Evolutionary conservation across 2,888 invertebrate genomes (phyloP), one percentile per base, ranked within the genome.

Genomic region (Pristionchus japonicus): DNA sequence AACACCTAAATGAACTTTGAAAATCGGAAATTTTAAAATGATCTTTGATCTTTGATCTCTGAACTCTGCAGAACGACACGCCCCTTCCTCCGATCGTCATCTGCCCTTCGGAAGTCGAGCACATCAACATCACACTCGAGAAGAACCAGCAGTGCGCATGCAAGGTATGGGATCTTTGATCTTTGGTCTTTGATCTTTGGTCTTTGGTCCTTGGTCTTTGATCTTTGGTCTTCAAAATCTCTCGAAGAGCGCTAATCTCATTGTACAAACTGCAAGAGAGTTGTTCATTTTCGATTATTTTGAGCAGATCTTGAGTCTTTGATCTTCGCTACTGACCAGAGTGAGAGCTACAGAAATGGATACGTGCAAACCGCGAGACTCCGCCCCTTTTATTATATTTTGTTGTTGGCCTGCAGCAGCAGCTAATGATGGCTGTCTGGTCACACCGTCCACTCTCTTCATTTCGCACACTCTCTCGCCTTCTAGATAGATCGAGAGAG

Each of bases 71-170:
- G 91, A 89, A 89, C 85, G 92, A 92, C 27, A 90, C 91, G 17
- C 92, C 93, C n/a, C 93, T 93, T 11, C 93, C 94, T 49, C 94
- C 94, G 20, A 90, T 94, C 86, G 92, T 94, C 82, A 93, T 94
- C 40, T 93, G 92, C 83, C 94, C 94, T 17, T 92, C 92, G 7
- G 94, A 94, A 83, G 93, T 94, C 20, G 93, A 93, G 85, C 91
- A 93, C 89, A 92, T 93, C 88, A 92, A 92, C 88, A 91, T 94
- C 27, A 92, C 92, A 1, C 90, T 94, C 82, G 93, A 94, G 90
- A 94, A 94, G 90, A 94, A 94, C 85, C 94, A 94, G 87, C 93
- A 93, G 86, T 94, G 94, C 88, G 92, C 93, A 37, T 94, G 94
- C 92, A 93, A 93, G 89, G 91, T 90, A 2, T n/a, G n/a, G n/a